Evolutionary conservation across 2,888 invertebrate genomes (phyloP).

Genomic region (Drosophila leonis): DNA sequence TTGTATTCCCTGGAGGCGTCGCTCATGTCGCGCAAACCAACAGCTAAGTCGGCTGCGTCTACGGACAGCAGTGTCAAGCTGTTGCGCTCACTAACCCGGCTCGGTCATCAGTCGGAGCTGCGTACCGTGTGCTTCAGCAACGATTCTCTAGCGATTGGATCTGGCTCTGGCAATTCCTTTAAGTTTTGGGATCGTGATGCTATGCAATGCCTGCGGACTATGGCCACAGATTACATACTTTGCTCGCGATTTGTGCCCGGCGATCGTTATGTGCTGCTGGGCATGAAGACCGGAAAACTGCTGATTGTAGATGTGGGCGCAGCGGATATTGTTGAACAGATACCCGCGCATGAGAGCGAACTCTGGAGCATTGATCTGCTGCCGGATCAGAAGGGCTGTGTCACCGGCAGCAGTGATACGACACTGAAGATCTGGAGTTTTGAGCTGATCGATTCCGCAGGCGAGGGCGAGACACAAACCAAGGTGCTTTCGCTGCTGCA

Average conservation of each 20-base stretch:
- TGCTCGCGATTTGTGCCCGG: slow-evolving; percentile 92
- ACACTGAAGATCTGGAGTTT: slow-evolving; percentile 98
- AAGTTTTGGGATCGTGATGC: slow-evolving; percentile 96
- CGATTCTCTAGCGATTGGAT: slow-evolving; percentile 94
- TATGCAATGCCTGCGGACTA: slow-evolving; percentile 90
- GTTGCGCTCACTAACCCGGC: slow-evolving; percentile 89
- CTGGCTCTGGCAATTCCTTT: slow-evolving; percentile 94
- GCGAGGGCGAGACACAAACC: slow-evolving; percentile 85
- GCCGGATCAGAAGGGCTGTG: slow-evolving; percentile 93
- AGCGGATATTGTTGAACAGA: slow-evolving; percentile 92
- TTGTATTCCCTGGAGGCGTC: slow-evolving; percentile 87
- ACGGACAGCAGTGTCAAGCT: slow-evolving; percentile 82
- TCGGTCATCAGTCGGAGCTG: slow-evolving; percentile 96
- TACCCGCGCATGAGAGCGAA: slow-evolving; percentile 93
- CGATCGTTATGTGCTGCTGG: slow-evolving; percentile 95
- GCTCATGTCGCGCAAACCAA: slow-evolving; percentile 85
- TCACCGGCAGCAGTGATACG: slow-evolving; percentile 94
- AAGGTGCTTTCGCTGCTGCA: slow-evolving; percentile 92
- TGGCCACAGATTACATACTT: slow-evolving; percentile 89
- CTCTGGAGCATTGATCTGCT: slow-evolving; percentile 92
- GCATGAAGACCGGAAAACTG: slow-evolving; percentile 93
- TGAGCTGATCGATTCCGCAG: slow-evolving; percentile 90
- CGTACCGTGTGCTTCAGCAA: slow-evolving; percentile 95
- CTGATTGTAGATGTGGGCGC: slow-evolving; percentile 94
- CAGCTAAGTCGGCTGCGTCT: slow-evolving; percentile 80